Evolutionary conservation across 2,888 invertebrate genomes (phyloP), one percentile per base, ranked within the genome.

Genomic region (Drosophila tripunctata): DNA sequence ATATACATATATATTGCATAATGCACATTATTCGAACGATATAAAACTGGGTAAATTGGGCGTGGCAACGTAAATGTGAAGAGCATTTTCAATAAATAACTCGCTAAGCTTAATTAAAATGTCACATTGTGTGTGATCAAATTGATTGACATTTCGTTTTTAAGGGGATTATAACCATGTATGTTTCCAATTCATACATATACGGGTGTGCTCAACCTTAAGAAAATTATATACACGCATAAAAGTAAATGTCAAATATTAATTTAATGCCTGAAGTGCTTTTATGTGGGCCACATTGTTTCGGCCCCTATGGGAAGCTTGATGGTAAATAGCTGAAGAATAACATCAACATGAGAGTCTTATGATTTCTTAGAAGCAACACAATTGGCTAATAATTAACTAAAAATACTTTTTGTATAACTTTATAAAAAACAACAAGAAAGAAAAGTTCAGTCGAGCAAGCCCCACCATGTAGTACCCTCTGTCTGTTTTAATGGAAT

Each of bases 1-100:
- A 10, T 6, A 27, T 3, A 27, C 10, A 27, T 10, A 10, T 27
- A 12, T 31, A 41, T 85, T 73, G 76, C 64, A 81, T 67, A 79
- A 75, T 75, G 51, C 71, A 61, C 45, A 54, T 60, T 54, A 56
- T 24, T 21, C 36, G 17, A 30, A n/a, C 36, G 15, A 50, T 36
- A n/a, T 35, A 14, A n/a, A 10, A 15, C 12, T 12, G 12, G 3
- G 40, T 15, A 4, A 15, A 24, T 24, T 24, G 24, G 41, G 24
- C 24, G 15, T 4, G 24, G 24, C 41, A 4, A 6, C 2, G 4
- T 33, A 52, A 30, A 6, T 10, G 7, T 17, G 31, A 17, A 31
- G 56, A 47, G 47, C 43, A 51, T 58, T 14, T 14, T 17, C 44
- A 36, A 51, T 43, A 43, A 54, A 48, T 8, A 54, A 61, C 43